A percentile compares a stretch with the other conserved stretches of the same genome.
Evolutionary conservation across 2,113 vertebrate genomes (phyloP).

Genomic region (Camelus bactrianus): DNA sequence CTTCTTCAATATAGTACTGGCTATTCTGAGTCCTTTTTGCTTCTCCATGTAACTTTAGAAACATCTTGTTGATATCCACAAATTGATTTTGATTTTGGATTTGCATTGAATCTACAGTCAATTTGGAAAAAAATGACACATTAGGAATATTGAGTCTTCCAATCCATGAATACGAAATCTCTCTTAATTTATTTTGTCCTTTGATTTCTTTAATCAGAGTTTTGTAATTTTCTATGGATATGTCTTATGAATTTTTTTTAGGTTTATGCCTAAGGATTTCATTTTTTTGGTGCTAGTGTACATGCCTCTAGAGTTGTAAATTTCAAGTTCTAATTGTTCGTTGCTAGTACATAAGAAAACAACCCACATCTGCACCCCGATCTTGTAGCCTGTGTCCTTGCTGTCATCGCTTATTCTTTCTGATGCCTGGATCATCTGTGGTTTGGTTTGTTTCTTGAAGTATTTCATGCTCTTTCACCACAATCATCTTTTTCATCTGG

Average conservation of each 20-base stretch:
- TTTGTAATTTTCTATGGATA: background rate
- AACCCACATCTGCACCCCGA: background rate
- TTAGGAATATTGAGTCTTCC: constrained; percentile 3
- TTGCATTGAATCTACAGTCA: background rate
- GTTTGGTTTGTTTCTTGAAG: constrained; percentile 54
- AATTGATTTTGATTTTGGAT: background rate
- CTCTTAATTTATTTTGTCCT: background rate
- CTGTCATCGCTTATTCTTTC: background rate
- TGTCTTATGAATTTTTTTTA: background rate
- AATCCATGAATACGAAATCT: background rate
- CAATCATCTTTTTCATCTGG: constrained; percentile 66
- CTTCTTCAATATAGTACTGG: background rate
- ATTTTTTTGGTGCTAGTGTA: background rate
- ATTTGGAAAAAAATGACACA: background rate
- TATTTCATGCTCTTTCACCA: constrained; percentile 39
- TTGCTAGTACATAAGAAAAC: background rate
- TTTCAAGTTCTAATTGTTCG: background rate
- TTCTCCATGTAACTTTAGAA: background rate
- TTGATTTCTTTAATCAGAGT: background rate
- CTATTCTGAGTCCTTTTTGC: background rate
- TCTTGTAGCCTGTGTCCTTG: background rate
- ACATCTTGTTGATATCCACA: background rate
- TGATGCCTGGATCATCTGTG: background rate
- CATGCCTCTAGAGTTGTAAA: background rate
- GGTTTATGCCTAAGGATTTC: background rate